Evolutionary conservation across 2,797 vertebrate species (phyloP).

Genomic region (Loriculus beryllinus): DNA sequence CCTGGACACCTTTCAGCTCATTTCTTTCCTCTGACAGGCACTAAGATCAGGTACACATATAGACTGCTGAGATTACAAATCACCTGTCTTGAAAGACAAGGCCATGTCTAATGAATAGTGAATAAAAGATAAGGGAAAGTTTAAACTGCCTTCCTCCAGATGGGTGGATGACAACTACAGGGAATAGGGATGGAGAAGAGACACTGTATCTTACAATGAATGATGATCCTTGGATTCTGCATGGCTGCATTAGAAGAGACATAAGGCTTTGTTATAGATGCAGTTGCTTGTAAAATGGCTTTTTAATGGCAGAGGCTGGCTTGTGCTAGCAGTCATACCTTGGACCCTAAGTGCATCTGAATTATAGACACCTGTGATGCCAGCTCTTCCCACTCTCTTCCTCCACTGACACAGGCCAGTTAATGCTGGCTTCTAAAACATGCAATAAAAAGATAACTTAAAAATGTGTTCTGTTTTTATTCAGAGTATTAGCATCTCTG

Average conservation of each 20-base stretch:
- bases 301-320: neutral
- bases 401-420: neutral
- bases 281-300: neutral
- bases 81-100: neutral
- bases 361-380: neutral
- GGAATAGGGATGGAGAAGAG: neutral
- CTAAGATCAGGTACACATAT: neutral
- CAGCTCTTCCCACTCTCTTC: neutral
- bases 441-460: neutral
- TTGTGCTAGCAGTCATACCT: neutral
- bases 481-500: neutral
- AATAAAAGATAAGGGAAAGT: neutral
- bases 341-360: neutral
- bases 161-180: neutral
- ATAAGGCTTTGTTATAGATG: neutral
- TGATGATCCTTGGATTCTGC: neutral
- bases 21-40: neutral
- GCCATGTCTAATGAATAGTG: neutral
- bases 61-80: neutral
- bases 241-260: neutral
- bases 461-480: neutral
- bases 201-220: fast-evolving
- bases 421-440: neutral
- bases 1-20: neutral
- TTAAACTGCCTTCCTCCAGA: neutral